These are phyloP conservation scores for Paraplagusia blochii DNA, from an alignment of 2,113 vertebrate genomes.

Conservation along the genomic window DNA sequence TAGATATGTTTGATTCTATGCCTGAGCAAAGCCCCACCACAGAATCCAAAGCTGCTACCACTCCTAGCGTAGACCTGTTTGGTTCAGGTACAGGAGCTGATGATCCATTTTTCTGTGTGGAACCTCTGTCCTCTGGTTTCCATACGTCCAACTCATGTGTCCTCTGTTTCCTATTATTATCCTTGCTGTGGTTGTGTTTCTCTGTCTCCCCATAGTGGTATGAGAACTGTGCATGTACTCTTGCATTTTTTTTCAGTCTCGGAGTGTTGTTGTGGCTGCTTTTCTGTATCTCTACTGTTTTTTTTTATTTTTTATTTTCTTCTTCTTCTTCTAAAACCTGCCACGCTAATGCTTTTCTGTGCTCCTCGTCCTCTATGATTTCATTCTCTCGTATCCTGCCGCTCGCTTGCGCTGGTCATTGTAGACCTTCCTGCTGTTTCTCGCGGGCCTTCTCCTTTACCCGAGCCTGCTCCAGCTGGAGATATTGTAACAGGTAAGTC, in stretches of 20 bases:
- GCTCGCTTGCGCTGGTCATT: constrained; percentile 74
- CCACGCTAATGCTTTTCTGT: constrained; percentile 68
- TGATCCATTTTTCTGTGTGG: constrained; percentile 66
- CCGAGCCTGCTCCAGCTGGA: constrained; percentile 85
- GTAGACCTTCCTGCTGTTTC: constrained; percentile 98
- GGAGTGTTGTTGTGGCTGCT: constrained; percentile 54
- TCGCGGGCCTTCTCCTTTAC: constrained; percentile 91
- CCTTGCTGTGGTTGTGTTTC: constrained; percentile 45
- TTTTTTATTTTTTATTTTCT: constrained; percentile 55
- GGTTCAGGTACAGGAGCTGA: constrained; percentile 89
- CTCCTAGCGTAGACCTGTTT: constrained; percentile 99
- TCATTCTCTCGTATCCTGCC: constrained; percentile 70
- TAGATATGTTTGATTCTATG: constrained; percentile 99
- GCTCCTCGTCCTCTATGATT: constrained; percentile 54
- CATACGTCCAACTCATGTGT: constrained; percentile 56
- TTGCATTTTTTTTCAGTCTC: constrained; percentile 41
- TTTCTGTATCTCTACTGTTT: constrained; percentile 44
- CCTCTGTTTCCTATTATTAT: constrained; percentile 45
- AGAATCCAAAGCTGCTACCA: constrained; percentile 90
- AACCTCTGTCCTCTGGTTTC: constrained; percentile 66
- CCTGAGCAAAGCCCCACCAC: constrained; percentile 87
- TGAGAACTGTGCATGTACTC: constrained; percentile 73
- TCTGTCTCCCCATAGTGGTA: constrained; percentile 71
- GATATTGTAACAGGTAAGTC: constrained; percentile 96
- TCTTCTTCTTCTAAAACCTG: constrained; percentile 13